Base-by-base conservation (phyloP, 2,113 vertebrate genomes). In the Tachycineta bicolor region DNA sequence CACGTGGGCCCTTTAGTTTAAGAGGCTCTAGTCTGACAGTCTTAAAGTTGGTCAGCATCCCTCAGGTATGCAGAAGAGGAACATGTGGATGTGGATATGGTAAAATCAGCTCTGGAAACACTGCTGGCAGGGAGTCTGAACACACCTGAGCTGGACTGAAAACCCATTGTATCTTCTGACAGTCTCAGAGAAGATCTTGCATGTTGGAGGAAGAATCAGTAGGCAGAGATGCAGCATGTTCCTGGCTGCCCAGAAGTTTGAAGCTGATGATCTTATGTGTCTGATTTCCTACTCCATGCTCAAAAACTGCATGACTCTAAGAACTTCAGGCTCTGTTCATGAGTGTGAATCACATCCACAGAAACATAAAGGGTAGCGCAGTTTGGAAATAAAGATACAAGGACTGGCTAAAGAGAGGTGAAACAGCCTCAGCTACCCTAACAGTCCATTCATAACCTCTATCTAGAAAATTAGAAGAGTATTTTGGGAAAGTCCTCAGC, bases 401-500 rank as follows among this genome's bases (percentile, higher is more conserved):
- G 63, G 50, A 43, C 50, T 49, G 26, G 34, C 44, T 75, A 13
- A 82, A 34, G 18, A 56, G 59, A 68, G 47, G 23, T 65, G 33
- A 86, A 52, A 63, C 46, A 80, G 25, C 39, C n/a, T 52, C 53
- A 58, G 63, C 58, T 41, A 73, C 46, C 33, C 63, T 73, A 59
- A 23, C 6, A 85, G 37, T 63, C 67, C 79, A 70, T 95, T 94
- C 75, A 80, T n/a, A 94, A 65, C 85, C 84, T 64, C 79, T 52
- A 4, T 2, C 43, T 49, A 60, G 47, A 24, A 90, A 83, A 88
- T 79, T 26, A 76, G 58, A 62, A 43, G 55, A 89, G 44, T 92
- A 89, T 94, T 95, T 63, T 83, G 85, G 79, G 90, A 90, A 73
- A 92, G 63, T 59, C 24, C 26, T 91, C 82, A 23, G 59, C 43